Base-by-base conservation (phyloP, 2,888 invertebrate species). In the Zootermopsis nevadensis region DNA sequence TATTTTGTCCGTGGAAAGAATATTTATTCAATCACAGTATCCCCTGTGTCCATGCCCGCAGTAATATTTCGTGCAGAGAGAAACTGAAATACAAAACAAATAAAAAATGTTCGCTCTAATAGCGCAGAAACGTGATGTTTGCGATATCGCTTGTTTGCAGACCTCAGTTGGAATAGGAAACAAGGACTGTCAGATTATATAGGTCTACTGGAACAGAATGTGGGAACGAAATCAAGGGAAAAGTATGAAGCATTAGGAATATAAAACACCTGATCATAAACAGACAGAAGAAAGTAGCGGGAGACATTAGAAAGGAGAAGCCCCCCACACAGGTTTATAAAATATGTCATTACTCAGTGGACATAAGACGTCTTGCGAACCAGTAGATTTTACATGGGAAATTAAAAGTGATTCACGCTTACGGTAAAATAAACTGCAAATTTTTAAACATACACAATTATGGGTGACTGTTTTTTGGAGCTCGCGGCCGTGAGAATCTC, bases 41-140 rank as follows among this genome's bases (percentile, higher is more conserved):
- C 6, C 27, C 8, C 27, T 60, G 60, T 27, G 10, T 48, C 19
- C 48, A 27, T 60, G 60, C 60, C 7, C 6, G n/a, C 60, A 7
- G 27, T 7, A 4, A 27, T 19, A 48, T 48, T 15, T 48, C 48
- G 19, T 48, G 60, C 60, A 27, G n/a, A 60, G 60, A 60, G 22
- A 15, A 48, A 48, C 12, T 48, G 19, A 60, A 60, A 12, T 12
- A 27, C 60, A 27, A 27, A 60, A 27, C 60, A 60, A 60, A 60
- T 12, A 60, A 60, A 48, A 4, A n/a, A 3, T 27, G n/a, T 8
- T 27, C n/a, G 60, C 60, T 60, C 27, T 27, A 7, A n/a, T 8
- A 60, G 60, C 27, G 27, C n/a, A 60, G n/a, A 60, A 48, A 60
- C 60, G 60, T 60, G 60, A 60, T 60, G 27, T 60, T 60, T 60